These are phyloP conservation scores for Acrocephalus kingi DNA, from an alignment of 2,113 vertebrate species.

Conservation along the genomic window DNA sequence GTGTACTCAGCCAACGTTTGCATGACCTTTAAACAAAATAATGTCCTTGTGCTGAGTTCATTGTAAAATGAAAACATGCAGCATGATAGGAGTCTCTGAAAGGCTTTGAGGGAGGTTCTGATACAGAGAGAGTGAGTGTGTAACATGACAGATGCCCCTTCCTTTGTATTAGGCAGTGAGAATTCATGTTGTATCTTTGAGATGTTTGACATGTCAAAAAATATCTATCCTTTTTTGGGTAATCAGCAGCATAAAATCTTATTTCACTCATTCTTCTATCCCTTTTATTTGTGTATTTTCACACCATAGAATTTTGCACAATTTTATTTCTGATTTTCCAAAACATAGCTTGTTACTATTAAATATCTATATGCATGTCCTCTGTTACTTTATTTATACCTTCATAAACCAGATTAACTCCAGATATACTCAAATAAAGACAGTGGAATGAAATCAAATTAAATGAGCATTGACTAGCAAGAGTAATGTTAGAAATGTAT, in stretches of 20 bases:
- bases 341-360: not conserved
- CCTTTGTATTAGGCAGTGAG: not conserved
- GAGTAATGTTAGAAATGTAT: not conserved
- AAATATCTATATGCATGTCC: not conserved
- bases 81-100: not conserved
- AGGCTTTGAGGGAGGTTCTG: not conserved
- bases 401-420: not conserved
- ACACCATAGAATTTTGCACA: not conserved
- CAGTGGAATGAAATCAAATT: not conserved
- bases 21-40: conserved; percentile 26
- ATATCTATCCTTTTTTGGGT: not conserved
- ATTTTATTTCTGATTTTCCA: conserved; percentile 4
- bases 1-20: not conserved
- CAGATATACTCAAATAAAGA: not conserved
- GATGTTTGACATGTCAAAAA: not conserved
- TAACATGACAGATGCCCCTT: not conserved
- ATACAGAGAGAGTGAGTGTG: not conserved
- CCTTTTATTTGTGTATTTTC: conserved; percentile 8
- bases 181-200: conserved; percentile 31
- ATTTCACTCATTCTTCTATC: not conserved
- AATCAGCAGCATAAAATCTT: not conserved
- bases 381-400: not conserved
- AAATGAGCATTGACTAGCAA: not conserved
- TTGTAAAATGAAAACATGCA: conserved; percentile 15
- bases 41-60: not conserved